Conservation (phyloP, 2,113 vertebrate species). For the Apeltes quadracus region DNA sequence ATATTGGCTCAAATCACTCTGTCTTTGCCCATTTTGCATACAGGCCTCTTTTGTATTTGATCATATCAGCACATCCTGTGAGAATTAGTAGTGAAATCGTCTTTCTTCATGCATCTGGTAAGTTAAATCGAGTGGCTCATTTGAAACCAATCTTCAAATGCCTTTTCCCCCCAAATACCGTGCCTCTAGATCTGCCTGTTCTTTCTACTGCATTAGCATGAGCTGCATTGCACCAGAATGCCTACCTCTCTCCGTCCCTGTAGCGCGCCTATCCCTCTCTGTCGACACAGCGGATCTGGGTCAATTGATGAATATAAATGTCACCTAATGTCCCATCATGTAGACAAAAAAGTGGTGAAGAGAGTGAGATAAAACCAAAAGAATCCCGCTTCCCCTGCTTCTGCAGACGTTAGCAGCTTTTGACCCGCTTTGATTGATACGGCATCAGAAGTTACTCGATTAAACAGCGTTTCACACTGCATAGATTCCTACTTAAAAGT, state of each 20-base stretch:
- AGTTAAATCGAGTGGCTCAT: constrained; percentile 45
- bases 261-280: constrained; percentile 15
- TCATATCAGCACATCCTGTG: constrained; percentile 45
- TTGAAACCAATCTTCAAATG: constrained; percentile 37
- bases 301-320: constrained; percentile 78
- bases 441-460: constrained; percentile 85
- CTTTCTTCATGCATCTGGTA: constrained; percentile 36
- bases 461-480: constrained; percentile 87
- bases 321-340: constrained; percentile 64
- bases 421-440: constrained; percentile 79
- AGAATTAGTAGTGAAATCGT: constrained; percentile 48
- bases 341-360: constrained; percentile 47
- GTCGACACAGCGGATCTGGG: constrained; percentile 44
- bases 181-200: constrained; percentile 29
- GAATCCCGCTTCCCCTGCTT: constrained; percentile 50
- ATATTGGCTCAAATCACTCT: constrained; percentile 57
- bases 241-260: not conserved
- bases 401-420: constrained; percentile 80
- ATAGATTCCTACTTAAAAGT: constrained; percentile 96
- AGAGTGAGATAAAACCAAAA: constrained; percentile 36
- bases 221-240: constrained; percentile 50
- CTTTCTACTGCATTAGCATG: constrained; percentile 39
- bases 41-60: constrained; percentile 36
- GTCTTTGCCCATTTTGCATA: constrained; percentile 59
- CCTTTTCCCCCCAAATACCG: constrained; percentile 21